Percentiles rank a stretch among this genome's conserved stretches.
phyloP scores from a whole-genome alignment of 2,797 vertebrate genomes.

The Iguana delicatissima region DNA sequence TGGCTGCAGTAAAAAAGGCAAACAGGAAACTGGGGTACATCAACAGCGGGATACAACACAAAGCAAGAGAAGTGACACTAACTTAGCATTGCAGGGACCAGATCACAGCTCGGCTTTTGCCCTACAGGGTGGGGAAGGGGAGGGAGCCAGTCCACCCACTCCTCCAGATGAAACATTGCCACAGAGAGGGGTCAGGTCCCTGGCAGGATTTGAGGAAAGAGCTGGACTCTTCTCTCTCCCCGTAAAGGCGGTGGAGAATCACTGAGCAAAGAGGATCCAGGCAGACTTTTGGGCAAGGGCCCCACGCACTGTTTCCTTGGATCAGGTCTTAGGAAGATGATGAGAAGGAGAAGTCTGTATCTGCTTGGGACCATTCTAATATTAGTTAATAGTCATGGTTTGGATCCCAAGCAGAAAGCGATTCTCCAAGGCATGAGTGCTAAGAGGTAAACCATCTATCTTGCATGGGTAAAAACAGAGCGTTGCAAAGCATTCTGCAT shows the following conservation, averaged over 20 bases:
- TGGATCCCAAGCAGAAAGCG: background rate
- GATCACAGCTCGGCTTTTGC: conserved; percentile 47
- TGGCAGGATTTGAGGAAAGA: too few relatives aligned
- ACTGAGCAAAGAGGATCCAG: too few relatives aligned
- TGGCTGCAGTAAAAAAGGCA: conserved; percentile 75
- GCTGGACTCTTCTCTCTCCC: background rate
- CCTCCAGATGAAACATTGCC: background rate
- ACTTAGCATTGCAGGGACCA: conserved; percentile 58
- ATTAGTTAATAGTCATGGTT: too few relatives aligned
- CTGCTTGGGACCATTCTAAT: too few relatives aligned
- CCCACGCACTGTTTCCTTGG: background rate
- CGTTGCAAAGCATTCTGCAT: too few relatives aligned
- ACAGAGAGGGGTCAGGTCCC: background rate
- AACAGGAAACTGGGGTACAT: conserved; percentile 74
- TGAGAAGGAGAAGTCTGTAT: background rate
- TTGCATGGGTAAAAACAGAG: too few relatives aligned
- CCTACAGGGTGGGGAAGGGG: background rate
- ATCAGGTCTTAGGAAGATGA: too few relatives aligned
- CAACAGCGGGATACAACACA: conserved; percentile 72
- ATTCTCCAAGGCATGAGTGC: background rate
- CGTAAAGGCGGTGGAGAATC: background rate
- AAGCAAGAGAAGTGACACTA: conserved; percentile 74
- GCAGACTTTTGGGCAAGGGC: background rate
- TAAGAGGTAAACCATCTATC: background rate
- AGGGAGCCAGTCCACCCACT: too few relatives aligned